phyloP scores from a whole-genome alignment of 2,797 vertebrate genomes.

The Neomorphus geoffroyi region DNA sequence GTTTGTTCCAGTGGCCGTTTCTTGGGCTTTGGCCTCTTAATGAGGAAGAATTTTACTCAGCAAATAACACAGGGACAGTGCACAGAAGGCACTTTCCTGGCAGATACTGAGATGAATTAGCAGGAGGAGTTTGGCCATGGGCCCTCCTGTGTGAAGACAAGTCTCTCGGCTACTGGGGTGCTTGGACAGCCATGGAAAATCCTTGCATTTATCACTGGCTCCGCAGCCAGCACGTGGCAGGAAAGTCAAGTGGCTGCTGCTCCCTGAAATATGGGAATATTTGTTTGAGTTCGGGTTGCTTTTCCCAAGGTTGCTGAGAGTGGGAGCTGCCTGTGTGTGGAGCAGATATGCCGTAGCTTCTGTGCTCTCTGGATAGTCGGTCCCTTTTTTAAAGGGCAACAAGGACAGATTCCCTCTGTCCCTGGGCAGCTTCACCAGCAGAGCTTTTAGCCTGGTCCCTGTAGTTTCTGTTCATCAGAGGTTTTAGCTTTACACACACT shows the following conservation, averaged over 20 bases:
- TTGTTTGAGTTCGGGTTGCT: not conserved
- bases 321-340: not conserved
- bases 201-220: not conserved
- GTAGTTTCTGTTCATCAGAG: not conserved
- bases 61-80: not conserved
- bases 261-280: not conserved
- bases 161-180: not conserved
- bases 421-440: not conserved
- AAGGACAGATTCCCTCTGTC: not conserved
- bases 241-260: not conserved
- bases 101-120: not conserved
- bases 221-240: not conserved
- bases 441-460: not conserved
- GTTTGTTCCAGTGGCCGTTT: slow-evolving; percentile 22
- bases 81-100: slow-evolving; percentile 1
- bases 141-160: not conserved
- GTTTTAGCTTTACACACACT: not conserved
- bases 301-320: not conserved
- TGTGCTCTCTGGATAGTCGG: rapidly evolving
- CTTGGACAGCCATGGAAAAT: not conserved
- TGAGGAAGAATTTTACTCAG: slow-evolving; percentile 38
- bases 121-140: not conserved
- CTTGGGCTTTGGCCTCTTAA: slow-evolving; percentile 19
- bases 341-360: rapidly evolving
- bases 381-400: not conserved